Conservation (phyloP, 2,113 vertebrate species). For the Typhlomys cinereus region DNA sequence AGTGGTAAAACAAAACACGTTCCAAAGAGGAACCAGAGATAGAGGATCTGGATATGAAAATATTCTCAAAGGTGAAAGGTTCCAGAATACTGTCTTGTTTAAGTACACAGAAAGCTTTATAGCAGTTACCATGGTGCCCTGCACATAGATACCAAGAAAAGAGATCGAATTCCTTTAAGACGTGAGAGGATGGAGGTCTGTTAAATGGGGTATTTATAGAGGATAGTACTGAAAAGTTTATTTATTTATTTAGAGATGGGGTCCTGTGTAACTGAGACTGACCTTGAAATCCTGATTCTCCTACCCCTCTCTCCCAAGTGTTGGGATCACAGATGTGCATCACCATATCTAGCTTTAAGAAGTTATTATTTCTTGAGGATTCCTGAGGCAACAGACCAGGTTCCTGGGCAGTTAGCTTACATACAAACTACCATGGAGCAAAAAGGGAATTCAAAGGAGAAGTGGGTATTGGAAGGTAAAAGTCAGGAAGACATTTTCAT, state of each 20-base stretch:
- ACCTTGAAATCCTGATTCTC: neutral
- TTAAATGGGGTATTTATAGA: constrained; percentile 5
- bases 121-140: neutral
- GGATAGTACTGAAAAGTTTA: neutral
- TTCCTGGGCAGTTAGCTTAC: neutral
- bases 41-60: constrained; percentile 13
- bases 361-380: constrained; percentile 1
- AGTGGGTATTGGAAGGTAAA: constrained; percentile 59
- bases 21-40: constrained; percentile 12
- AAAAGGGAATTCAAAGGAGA: constrained; percentile 73
- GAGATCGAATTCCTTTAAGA: constrained; percentile 24
- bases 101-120: constrained; percentile 7
- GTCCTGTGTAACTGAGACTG: neutral
- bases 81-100: constrained; percentile 5
- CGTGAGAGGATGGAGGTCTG: neutral
- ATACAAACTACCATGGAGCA: constrained; percentile 40
- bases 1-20: neutral
- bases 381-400: neutral
- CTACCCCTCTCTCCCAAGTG: neutral
- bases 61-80: neutral
- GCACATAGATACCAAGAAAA: neutral
- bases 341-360: neutral
- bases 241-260: neutral
- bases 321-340: neutral
- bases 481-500: constrained; percentile 62